phyloP scores from a whole-genome alignment of 2,888 invertebrate species.

The Caenorhabditis afra region DNA sequence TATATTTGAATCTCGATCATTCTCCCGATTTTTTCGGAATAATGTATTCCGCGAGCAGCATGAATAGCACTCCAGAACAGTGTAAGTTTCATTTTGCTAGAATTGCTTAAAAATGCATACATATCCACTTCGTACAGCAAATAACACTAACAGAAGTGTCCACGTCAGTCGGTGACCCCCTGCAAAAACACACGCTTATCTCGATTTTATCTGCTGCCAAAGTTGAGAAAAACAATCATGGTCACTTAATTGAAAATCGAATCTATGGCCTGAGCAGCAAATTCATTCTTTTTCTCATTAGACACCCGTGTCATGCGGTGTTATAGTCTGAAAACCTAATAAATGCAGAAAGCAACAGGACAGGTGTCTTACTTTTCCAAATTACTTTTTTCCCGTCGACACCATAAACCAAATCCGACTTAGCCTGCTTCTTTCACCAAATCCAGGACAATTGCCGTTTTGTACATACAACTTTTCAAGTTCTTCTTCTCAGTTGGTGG shows the following conservation, averaged over 20 bases:
- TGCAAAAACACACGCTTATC: conserved; percentile 8
- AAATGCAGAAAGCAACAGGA: not conserved
- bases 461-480: not conserved
- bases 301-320: too few species aligned
- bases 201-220: not conserved
- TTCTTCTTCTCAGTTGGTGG: not conserved
- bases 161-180: not conserved
- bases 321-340: conserved; percentile 20
- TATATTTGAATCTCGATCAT: not conserved
- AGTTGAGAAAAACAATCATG: conserved; percentile 31
- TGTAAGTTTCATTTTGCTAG: conserved; percentile 15
- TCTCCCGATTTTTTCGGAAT: conserved; percentile 6
- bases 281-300: not conserved
- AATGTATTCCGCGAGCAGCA: conserved; percentile 18
- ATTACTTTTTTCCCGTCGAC: conserved; percentile 1
- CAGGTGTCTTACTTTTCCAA: conserved; percentile 9
- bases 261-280: not conserved
- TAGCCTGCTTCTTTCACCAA: not conserved
- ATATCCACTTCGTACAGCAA: too few species aligned
- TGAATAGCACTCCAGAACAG: conserved; percentile 10
- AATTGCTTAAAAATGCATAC: not conserved
- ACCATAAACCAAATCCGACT: conserved; percentile 29
- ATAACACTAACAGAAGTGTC: too few species aligned
- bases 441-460: conserved; percentile 12
- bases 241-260: conserved; percentile 27